These are phyloP conservation scores for Rhadinocentrus ornatus DNA, from an alignment of 2,797 vertebrate genomes.

Conservation along the genomic window DNA sequence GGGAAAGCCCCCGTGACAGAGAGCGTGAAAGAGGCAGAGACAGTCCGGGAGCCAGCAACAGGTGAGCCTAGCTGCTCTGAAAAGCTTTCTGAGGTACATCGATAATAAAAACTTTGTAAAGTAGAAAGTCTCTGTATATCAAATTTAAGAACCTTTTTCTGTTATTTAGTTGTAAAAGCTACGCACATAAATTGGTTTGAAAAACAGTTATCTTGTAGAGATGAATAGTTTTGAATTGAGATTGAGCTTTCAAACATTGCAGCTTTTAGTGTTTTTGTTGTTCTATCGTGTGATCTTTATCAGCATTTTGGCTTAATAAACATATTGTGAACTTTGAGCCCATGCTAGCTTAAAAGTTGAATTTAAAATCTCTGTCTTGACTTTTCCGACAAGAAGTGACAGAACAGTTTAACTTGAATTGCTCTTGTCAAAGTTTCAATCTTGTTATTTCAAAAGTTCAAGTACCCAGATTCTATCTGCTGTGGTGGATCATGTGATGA, in stretches of 20 bases:
- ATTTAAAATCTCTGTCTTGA: neutral
- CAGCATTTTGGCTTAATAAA: neutral
- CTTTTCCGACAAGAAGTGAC: neutral
- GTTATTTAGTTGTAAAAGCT: neutral
- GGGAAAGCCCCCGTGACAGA: slow-evolving; percentile 77
- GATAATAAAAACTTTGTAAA: too few species aligned
- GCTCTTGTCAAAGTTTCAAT: neutral
- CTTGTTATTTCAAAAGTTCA: neutral
- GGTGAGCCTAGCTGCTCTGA: slow-evolving; percentile 49
- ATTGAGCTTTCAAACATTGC: neutral
- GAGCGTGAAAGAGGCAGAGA: slow-evolving; percentile 82
- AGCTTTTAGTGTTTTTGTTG: neutral
- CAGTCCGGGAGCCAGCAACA: slow-evolving; percentile 80
- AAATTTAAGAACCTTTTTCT: neutral
- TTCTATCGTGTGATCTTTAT: neutral
- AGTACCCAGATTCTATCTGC: neutral
- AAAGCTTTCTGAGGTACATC: neutral
- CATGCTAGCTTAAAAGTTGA: neutral
- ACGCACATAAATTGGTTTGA: neutral
- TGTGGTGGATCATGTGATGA: neutral
- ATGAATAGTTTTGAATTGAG: neutral
- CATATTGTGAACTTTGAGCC: neutral
- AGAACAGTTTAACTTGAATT: neutral
- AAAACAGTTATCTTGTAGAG: neutral
- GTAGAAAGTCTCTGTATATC: neutral